phyloP scores from a whole-genome alignment of 2,888 invertebrate genomes.

The Oscheius myriophilus region DNA sequence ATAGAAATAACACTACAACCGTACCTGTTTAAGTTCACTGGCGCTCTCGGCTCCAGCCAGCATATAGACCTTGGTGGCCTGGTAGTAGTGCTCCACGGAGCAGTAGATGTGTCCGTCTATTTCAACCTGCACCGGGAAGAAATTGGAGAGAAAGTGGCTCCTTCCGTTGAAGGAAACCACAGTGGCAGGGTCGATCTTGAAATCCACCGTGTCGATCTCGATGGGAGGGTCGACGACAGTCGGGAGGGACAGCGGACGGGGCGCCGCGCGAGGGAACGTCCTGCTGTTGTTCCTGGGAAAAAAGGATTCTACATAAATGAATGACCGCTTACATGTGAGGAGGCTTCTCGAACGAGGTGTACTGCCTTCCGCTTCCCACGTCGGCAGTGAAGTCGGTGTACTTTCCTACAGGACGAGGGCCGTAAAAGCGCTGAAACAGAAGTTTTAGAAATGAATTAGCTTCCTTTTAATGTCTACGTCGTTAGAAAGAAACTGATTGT shows the following conservation, averaged over 20 bases:
- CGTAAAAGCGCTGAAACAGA: no score
- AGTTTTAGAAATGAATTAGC: no score
- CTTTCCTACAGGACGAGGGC: no score
- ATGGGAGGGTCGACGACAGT: conserved; percentile 4
- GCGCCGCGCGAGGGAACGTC: background rate
- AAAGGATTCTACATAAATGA: no score
- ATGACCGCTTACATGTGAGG: no score
- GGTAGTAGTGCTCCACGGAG: conserved; percentile 61
- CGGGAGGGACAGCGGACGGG: background rate
- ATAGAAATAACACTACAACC: no score
- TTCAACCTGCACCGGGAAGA: conserved; percentile 37
- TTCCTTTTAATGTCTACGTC: background rate
- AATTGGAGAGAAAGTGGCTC: conserved; percentile 47
- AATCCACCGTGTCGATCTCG: conserved; percentile 20
- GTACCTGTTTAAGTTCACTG: conserved; percentile 23
- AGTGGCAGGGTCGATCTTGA: conserved; percentile 34
- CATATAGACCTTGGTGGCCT: conserved; percentile 42
- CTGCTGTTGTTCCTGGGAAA: background rate
- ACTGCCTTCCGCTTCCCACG: conserved; percentile 2
- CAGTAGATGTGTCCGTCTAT: conserved; percentile 49
- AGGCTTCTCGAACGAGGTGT: conserved; percentile 8
- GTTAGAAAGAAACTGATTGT: background rate
- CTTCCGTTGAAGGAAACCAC: conserved; percentile 55
- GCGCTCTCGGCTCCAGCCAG: conserved; percentile 34
- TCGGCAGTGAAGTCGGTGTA: conserved; percentile 2